phyloP scores from a whole-genome alignment of 2,113 vertebrate genomes.

The Thermophis baileyi region DNA sequence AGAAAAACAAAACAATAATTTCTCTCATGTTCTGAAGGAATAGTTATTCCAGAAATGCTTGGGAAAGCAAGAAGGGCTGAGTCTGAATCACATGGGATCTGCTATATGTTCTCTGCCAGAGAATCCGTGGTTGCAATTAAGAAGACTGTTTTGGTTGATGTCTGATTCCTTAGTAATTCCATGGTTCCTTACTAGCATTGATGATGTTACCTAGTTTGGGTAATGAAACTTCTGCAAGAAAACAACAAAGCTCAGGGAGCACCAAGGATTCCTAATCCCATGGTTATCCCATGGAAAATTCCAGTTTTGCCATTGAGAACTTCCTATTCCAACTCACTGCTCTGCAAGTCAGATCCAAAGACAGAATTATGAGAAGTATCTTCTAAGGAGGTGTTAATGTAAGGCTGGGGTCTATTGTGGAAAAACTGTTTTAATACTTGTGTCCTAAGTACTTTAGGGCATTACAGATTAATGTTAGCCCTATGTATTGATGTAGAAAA shows the following conservation, averaged over 20 bases:
- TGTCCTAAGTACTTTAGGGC: not conserved
- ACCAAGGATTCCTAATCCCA: not conserved
- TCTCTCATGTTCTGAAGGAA: not conserved
- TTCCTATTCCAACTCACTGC: not conserved
- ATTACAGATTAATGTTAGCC: not conserved
- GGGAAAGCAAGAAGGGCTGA: not conserved
- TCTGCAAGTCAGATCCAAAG: not conserved
- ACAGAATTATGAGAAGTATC: not conserved
- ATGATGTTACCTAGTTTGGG: not conserved
- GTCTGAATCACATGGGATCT: not conserved
- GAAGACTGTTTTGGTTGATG: not conserved
- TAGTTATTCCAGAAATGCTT: not conserved
- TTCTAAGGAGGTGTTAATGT: not conserved
- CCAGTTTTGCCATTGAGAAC: not conserved
- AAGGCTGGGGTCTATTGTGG: not conserved
- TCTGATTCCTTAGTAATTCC: not conserved
- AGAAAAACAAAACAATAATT: not conserved
- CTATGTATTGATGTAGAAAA: not conserved
- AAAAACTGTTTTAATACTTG: not conserved
- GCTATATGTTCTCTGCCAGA: not conserved
- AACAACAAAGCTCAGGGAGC: not conserved
- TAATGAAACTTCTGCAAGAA: too few species aligned
- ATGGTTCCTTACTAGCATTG: not conserved
- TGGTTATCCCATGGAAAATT: not conserved
- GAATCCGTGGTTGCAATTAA: not conserved